Percentiles rank a stretch among this genome's conserved stretches.
These are phyloP conservation scores for Dunckerocampus dactyliophorus DNA, from an alignment of 2,113 vertebrate genomes.

Conservation along the genomic window DNA sequence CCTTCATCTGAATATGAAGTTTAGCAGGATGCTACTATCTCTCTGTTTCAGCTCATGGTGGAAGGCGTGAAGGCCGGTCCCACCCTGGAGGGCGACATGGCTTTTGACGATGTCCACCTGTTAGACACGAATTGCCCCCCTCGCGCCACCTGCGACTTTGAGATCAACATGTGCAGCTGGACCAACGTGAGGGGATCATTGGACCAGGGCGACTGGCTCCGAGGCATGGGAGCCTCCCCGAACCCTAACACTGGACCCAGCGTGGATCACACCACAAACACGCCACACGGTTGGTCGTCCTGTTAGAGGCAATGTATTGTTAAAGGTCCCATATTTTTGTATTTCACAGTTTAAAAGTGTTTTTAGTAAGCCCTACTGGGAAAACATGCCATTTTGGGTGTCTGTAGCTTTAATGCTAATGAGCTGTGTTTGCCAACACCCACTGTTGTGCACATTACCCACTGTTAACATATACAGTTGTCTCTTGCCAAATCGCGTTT, in stretches of 20 bases:
- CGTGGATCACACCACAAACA: constrained; percentile 71
- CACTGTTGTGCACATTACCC: no score
- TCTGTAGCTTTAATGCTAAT: no score
- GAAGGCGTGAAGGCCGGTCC: constrained; percentile 62
- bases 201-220: constrained; percentile 70
- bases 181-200: constrained; percentile 53
- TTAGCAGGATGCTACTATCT: neutral
- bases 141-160: constrained; percentile 68
- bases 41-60: constrained; percentile 59
- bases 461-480: no score
- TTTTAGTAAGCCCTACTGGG: no score
- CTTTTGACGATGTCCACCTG: constrained; percentile 69
- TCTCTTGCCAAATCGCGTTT: no score
- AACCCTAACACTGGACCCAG: constrained; percentile 58
- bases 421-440: no score
- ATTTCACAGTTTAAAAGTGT: no score
- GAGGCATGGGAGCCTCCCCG: constrained; percentile 44
- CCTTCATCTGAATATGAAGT: neutral
- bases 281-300: constrained; percentile 38
- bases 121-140: constrained; percentile 49
- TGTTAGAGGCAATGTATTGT: neutral
- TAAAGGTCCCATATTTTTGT: no score
- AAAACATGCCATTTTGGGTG: no score
- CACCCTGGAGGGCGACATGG: constrained; percentile 58
- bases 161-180: constrained; percentile 67